Conservation (phyloP, 2,113 vertebrate genomes). For the Lophius piscatorius region DNA sequence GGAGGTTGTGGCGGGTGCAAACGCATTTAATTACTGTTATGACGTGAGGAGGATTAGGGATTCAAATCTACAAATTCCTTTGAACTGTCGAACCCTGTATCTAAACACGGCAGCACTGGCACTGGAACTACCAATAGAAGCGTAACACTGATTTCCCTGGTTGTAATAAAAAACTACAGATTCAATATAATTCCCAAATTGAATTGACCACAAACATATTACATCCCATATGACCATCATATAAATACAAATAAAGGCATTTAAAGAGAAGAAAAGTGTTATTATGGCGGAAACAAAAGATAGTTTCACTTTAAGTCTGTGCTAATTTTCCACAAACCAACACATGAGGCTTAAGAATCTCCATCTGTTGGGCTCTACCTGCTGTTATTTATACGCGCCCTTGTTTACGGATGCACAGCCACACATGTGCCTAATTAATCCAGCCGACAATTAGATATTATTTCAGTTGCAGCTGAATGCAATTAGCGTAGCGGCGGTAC, state of each 20-base stretch:
- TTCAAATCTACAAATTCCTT: constrained; percentile 68
- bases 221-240: no score
- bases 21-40: constrained; percentile 74
- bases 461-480: constrained; percentile 97
- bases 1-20: constrained; percentile 62
- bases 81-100: constrained; percentile 62
- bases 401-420: constrained; percentile 91
- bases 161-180: neutral
- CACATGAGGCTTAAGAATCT: constrained; percentile 83
- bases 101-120: constrained; percentile 59
- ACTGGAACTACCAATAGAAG: constrained; percentile 36
- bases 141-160: constrained; percentile 10
- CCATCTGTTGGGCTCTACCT: constrained; percentile 90
- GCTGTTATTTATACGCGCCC: constrained; percentile 95
- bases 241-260: no score
- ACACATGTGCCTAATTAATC: constrained; percentile 98
- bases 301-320: constrained; percentile 75
- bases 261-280: no score
- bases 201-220: no score
- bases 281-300: neutral
- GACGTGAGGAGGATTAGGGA: constrained; percentile 65
- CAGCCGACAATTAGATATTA: constrained; percentile 98
- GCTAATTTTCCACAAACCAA: constrained; percentile 85
- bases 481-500: constrained; percentile 95
- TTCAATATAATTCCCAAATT: no score